phyloP scores from a whole-genome alignment of 2,113 vertebrate species.

The Myxocyprinus asiaticus region DNA sequence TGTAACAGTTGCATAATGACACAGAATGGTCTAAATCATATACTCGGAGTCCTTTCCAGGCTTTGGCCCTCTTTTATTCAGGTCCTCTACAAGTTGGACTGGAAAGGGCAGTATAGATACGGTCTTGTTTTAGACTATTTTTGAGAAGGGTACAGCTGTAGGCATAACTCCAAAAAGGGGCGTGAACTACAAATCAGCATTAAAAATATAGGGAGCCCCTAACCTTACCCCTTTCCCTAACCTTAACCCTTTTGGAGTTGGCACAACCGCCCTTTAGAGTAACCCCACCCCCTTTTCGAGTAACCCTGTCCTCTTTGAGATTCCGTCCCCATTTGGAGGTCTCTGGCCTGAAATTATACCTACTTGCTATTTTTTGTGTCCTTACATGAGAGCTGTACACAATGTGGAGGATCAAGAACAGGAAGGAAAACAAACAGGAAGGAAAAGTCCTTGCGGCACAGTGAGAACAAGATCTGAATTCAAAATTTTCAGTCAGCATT shows the following conservation, averaged over 20 bases:
- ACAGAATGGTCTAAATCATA: slow-evolving; percentile 14
- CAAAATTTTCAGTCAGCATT: background rate
- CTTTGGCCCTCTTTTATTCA: background rate
- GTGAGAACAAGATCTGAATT: background rate
- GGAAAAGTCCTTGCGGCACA: background rate
- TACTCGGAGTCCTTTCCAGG: background rate
- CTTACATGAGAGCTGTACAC: background rate
- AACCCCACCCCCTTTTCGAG: no score
- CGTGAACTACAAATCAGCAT: no score
- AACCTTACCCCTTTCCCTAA: no score
- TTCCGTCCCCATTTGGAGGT: no score
- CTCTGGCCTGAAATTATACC: no score
- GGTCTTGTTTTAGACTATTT: no score
- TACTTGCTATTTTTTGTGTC: background rate
- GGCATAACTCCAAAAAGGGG: no score
- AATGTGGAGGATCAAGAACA: slow-evolving; percentile 9
- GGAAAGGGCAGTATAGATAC: background rate
- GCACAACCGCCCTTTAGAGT: no score
- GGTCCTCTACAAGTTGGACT: background rate
- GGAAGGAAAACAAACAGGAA: background rate
- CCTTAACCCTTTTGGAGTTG: no score
- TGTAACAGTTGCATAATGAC: slow-evolving; percentile 46
- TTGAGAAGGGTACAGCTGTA: no score
- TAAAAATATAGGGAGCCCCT: no score
- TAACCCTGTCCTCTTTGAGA: no score